Percentiles rank a stretch among this genome's conserved stretches.
Conservation (phyloP, 2,113 vertebrate species). For the Genyomyrus donnyi region DNA sequence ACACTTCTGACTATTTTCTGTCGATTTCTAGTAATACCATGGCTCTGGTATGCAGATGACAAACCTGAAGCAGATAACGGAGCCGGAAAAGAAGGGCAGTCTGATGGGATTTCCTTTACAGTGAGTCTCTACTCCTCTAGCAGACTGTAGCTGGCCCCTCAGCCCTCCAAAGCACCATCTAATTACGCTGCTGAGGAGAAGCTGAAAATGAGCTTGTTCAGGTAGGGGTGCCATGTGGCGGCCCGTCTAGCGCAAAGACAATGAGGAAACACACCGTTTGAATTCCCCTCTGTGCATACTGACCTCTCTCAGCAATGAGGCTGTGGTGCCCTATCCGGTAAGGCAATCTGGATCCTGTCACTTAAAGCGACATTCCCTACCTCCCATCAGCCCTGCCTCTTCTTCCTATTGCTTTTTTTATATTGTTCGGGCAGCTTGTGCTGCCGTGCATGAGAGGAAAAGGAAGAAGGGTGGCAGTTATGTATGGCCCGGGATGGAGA, state of each 20-base stretch:
- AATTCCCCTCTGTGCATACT: slow-evolving; percentile 52
- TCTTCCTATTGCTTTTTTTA: slow-evolving; percentile 51
- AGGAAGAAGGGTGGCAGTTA: not conserved
- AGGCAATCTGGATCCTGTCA: slow-evolving; percentile 25
- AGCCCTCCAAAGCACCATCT: not conserved
- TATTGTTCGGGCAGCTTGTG: slow-evolving; percentile 50
- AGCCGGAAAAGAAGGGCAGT: not conserved
- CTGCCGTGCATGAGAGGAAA: slow-evolving; percentile 39
- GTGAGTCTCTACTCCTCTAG: not conserved
- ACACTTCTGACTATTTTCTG: not conserved
- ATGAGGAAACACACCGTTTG: not conserved
- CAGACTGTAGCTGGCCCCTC: not conserved
- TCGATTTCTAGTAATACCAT: not conserved
- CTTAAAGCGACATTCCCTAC: slow-evolving; percentile 38
- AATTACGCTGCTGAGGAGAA: not conserved
- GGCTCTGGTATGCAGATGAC: not conserved
- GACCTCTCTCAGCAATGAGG: slow-evolving; percentile 52
- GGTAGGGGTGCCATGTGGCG: not conserved
- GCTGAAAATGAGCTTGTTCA: not conserved
- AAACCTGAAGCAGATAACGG: not conserved
- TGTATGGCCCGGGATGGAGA: not conserved
- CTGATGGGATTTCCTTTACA: not conserved
- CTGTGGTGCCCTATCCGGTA: slow-evolving; percentile 17
- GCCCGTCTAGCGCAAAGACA: not conserved
- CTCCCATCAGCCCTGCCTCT: slow-evolving; percentile 52